phyloP scores from a whole-genome alignment of 2,113 vertebrate species.

The Nannospalax galili region DNA sequence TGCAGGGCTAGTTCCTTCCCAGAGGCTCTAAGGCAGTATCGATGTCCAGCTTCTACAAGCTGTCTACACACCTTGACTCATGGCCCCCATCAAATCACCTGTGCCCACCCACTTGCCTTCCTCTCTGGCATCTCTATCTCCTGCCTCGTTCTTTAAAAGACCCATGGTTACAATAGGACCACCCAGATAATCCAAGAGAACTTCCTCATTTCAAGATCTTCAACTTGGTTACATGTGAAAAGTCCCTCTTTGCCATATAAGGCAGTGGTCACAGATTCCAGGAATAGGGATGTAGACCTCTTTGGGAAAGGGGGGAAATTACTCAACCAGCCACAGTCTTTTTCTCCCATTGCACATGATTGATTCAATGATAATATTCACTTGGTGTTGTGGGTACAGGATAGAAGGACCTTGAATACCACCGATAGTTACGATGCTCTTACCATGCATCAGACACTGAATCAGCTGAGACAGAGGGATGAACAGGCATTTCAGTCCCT shows the following conservation, averaged over 20 bases:
- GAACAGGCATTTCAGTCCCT: background rate
- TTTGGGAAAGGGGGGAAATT: background rate
- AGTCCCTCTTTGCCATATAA: constrained; percentile 20
- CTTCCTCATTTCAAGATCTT: constrained; percentile 35
- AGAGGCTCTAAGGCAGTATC: background rate
- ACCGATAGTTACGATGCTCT: background rate
- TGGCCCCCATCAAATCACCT: background rate
- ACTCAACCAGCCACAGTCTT: constrained; percentile 32
- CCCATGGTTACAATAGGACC: background rate
- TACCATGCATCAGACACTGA: too few relatives aligned
- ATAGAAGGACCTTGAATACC: background rate
- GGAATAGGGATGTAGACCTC: constrained; percentile 24
- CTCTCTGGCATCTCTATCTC: background rate
- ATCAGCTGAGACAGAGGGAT: background rate
- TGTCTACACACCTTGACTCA: background rate
- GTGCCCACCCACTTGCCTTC: background rate
- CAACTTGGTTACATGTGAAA: constrained; percentile 44
- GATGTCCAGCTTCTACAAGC: background rate
- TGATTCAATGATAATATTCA: background rate
- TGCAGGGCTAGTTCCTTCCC: background rate
- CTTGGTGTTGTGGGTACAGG: background rate
- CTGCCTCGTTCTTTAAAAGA: background rate
- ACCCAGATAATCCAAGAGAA: background rate
- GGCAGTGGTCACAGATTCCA: constrained; percentile 17
- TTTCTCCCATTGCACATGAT: background rate